These are phyloP conservation scores for Sphaerodactylus townsendi DNA, from an alignment of 2,113 vertebrate genomes.

Conservation along the genomic window DNA sequence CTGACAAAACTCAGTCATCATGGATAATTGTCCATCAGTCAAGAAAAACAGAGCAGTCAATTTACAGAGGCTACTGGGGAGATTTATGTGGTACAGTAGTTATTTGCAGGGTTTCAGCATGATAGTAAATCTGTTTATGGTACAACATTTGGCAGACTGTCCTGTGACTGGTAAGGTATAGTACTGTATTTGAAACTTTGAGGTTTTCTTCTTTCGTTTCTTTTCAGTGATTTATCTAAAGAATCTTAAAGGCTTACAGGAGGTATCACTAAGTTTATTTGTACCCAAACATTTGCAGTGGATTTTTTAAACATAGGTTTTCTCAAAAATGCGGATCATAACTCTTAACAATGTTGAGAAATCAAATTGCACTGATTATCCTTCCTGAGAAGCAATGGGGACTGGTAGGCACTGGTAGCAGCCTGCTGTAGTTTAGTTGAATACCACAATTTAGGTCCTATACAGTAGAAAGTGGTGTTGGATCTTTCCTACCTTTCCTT, in stretches of 20 bases:
- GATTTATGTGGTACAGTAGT: neutral
- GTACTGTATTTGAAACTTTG: slow-evolving; percentile 56
- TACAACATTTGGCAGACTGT: no score
- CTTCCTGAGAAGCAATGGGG: slow-evolving; percentile 22
- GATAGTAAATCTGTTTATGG: slow-evolving; percentile 54
- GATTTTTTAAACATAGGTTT: neutral
- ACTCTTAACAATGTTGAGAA: slow-evolving; percentile 25
- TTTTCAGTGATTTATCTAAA: slow-evolving; percentile 47
- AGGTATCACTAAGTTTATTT: slow-evolving; percentile 55
- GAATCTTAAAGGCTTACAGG: slow-evolving; percentile 38
- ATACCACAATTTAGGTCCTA: neutral
- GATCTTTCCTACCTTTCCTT: no score
- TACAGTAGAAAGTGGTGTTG: no score
- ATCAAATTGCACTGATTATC: neutral
- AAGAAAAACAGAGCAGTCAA: neutral
- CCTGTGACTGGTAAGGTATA: neutral
- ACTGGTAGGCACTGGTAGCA: neutral
- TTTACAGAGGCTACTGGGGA: neutral
- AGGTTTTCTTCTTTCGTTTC: slow-evolving; percentile 51
- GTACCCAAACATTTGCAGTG: slow-evolving; percentile 23
- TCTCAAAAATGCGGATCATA: neutral
- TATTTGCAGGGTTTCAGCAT: neutral
- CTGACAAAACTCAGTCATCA: neutral
- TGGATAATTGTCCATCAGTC: neutral
- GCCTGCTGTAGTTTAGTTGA: neutral